These are phyloP conservation scores for Heteropelma amictum DNA, from an alignment of 2,888 invertebrate species.

Conservation along the genomic window DNA sequence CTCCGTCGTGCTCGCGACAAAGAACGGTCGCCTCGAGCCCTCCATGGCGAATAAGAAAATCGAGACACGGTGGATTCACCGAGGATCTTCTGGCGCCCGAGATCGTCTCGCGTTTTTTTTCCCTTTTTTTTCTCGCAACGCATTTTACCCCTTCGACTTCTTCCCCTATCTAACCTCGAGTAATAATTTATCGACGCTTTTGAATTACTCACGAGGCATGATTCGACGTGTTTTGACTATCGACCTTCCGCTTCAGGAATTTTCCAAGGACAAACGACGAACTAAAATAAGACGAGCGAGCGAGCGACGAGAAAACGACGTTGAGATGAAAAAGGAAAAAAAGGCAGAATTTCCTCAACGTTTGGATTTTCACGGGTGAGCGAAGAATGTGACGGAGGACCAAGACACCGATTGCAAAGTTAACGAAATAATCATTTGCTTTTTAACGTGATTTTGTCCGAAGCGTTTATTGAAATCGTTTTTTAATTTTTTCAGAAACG, in stretches of 20 bases:
- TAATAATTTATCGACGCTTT: conserved; percentile 42
- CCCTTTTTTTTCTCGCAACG: not conserved
- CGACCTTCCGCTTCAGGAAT: conserved; percentile 29
- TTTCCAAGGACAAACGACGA: not conserved
- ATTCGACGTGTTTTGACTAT: conserved; percentile 49
- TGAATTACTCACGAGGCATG: conserved; percentile 42
- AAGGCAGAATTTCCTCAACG: not conserved
- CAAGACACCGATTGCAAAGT: too few species aligned
- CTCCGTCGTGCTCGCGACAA: too few species aligned
- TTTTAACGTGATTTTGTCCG: too few species aligned
- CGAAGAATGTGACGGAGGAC: too few species aligned
- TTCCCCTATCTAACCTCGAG: not conserved
- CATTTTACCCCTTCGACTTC: conserved; percentile 3
- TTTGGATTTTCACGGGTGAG: not conserved
- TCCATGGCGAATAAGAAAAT: conserved; percentile 8
- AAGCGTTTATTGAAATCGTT: too few species aligned
- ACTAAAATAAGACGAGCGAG: not conserved
- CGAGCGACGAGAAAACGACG: not conserved
- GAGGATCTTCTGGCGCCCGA: conserved; percentile 15
- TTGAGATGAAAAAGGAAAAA: not conserved
- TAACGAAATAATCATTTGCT: too few species aligned
- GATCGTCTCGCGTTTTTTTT: conserved; percentile 11
- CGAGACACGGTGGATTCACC: not conserved
- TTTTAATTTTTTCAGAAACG: too few species aligned
- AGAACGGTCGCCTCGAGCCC: too few species aligned